phyloP scores from a whole-genome alignment of 1,140 invertebrate species.

The Bursaphelenchus mucronatus region DNA sequence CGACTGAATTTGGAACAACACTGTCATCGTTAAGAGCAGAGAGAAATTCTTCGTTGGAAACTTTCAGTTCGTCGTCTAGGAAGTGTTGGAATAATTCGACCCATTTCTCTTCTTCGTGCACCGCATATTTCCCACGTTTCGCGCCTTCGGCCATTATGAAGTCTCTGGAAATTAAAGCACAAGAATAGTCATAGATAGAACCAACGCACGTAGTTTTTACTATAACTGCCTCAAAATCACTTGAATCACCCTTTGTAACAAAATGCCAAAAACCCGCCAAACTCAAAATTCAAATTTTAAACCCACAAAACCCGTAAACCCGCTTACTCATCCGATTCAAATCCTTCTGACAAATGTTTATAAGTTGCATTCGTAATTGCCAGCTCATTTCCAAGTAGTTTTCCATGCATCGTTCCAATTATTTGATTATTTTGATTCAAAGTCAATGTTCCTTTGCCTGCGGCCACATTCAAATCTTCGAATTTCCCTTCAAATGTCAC shows the following conservation, averaged over 20 bases:
- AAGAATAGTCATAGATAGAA: background rate
- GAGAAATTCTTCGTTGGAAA: constrained; percentile 4
- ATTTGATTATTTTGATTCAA: constrained; percentile 28
- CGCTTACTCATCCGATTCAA: background rate
- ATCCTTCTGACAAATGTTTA: constrained; percentile 1
- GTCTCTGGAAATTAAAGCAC: background rate
- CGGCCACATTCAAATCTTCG: constrained; percentile 29
- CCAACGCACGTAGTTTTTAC: background rate
- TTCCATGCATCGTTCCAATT: constrained; percentile 28
- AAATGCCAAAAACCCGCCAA: background rate
- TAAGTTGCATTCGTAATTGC: constrained; percentile 34
- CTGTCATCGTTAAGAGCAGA: background rate
- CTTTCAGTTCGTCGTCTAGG: constrained; percentile 24
- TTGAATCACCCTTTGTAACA: too few relatives aligned
- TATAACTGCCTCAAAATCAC: too few relatives aligned
- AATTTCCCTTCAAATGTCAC: constrained; percentile 32
- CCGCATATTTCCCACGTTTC: constrained; percentile 8
- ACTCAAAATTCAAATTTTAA: background rate
- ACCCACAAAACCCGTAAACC: background rate
- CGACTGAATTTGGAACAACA: constrained; percentile 2
- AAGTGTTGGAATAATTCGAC: constrained; percentile 30
- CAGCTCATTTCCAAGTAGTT: constrained; percentile 22
- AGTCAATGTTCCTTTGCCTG: constrained; percentile 27
- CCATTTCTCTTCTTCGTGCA: constrained; percentile 27
- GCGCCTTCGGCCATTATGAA: constrained; percentile 12